phyloP scores from a whole-genome alignment of 2,113 vertebrate genomes.

The Furnarius figulus region DNA sequence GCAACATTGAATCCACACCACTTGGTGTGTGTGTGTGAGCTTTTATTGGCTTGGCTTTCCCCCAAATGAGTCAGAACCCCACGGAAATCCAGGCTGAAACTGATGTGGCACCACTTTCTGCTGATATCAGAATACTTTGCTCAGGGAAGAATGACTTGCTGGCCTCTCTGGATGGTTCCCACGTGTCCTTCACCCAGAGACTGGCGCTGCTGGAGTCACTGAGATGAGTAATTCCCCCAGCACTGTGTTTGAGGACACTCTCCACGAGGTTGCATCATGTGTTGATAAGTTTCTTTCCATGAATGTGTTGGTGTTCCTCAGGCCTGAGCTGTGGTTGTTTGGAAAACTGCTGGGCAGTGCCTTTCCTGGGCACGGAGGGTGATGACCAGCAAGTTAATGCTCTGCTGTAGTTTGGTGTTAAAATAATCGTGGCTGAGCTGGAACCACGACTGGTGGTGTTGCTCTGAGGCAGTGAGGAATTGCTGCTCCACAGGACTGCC shows the following conservation, averaged over 20 bases:
- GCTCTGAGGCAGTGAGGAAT: neutral
- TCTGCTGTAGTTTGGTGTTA: neutral
- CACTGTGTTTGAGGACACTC: neutral
- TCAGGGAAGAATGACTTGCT: neutral
- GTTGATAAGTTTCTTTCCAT: neutral
- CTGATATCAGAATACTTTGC: neutral
- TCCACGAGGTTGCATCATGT: neutral
- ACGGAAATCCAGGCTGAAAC: neutral
- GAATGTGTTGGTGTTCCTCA: neutral
- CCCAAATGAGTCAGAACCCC: neutral
- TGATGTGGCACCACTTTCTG: accelerated
- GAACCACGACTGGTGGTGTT: neutral
- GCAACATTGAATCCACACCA: neutral
- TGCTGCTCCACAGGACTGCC: neutral
- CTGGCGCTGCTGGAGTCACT: neutral
- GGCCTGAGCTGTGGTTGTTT: neutral
- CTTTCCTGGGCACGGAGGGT: neutral
- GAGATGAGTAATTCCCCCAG: neutral
- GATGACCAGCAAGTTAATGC: neutral
- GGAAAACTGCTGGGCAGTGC: neutral
- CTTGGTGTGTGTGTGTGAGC: neutral
- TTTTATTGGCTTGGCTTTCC: neutral
- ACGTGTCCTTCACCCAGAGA: neutral
- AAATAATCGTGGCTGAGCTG: neutral
- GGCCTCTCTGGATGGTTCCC: neutral